A percentile compares a stretch with the other conserved stretches of the same genome.
phyloP scores from a whole-genome alignment of 1,140 invertebrate genomes.

The Cyphomyrmex costatus region DNA sequence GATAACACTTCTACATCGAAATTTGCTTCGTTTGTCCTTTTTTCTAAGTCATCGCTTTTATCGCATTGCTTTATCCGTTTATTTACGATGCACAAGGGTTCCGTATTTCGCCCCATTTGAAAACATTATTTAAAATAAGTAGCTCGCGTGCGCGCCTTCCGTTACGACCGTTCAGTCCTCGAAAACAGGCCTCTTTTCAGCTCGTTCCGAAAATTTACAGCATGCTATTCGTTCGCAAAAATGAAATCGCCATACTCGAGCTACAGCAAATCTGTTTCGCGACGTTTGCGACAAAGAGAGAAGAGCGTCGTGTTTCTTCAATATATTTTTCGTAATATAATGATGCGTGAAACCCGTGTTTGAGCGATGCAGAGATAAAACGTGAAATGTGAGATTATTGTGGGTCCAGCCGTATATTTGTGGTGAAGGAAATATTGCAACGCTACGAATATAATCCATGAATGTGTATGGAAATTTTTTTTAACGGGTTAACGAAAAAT shows the following conservation, averaged over 20 bases:
- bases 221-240: background rate
- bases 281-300: background rate
- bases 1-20: background rate
- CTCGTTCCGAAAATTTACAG: slow-evolving; percentile 30
- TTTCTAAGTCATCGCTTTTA: background rate
- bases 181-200: slow-evolving; percentile 11
- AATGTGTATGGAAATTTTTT: slow-evolving; percentile 1
- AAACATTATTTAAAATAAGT: slow-evolving; percentile 48
- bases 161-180: background rate
- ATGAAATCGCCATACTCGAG: background rate
- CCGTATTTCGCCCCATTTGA: slow-evolving; percentile 30
- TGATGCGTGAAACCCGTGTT: slow-evolving; percentile 1
- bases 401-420: background rate
- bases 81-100: slow-evolving; percentile 27
- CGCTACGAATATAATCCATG: background rate
- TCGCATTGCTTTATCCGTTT: background rate
- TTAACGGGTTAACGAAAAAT: background rate
- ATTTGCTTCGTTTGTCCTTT: background rate
- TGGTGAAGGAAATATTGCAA: slow-evolving; percentile 23
- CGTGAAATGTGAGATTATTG: slow-evolving; percentile 28
- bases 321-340: slow-evolving; percentile 32
- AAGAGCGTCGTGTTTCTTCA: background rate
- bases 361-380: slow-evolving; percentile 16
- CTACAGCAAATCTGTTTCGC: background rate
- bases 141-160: background rate